Evolutionary conservation across 2,888 invertebrate species (phyloP), one percentile per base, ranked within the genome.

Genomic region (Trichopria drosophilae): DNA sequence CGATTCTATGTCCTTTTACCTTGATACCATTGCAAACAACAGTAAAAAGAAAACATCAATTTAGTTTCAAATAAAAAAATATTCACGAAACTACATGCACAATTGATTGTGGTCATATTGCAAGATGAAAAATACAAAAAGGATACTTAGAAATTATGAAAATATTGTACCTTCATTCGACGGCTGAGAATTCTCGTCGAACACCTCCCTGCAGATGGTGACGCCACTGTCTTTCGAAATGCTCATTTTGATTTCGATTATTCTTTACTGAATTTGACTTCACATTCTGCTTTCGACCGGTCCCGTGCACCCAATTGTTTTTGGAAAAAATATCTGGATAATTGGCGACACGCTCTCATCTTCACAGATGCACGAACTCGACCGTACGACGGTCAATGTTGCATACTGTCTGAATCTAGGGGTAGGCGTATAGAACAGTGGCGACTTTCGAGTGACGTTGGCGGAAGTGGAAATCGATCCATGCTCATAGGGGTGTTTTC

Each of bases 171-270:
- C 90, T 79, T 90, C 88, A 64, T 84, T 83, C 32, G 90, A 88
- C 61, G 90, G 90, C 74, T 86, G 85, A 71, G 88, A 90, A 67
- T 85, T 83, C 77, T 90, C 90, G 77, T 90, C 90, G 75, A 90
- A 90, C 58, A 90, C 83, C 79, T 90, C 90, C 77, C 88, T 85
- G 76, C 90, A 90, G 67, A 87, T 84, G 63, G 88, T 79, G 56
- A 80, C 79, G 49, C 79, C 66, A 61, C 67, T 74, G 60, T 74
- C 73, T 55, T 74, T 73, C 48, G 74, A 73, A 61, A 71, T 67
- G 60, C 72, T 75, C 74, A 75, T 74, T 55, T 19, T 52, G n/a
- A n/a, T 7, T 19, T 24, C 19, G 23, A 20, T 32, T 36, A 26
- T 35, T 22, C 29, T 10, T n/a, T 29, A 48, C 15, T 49, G 10